A percentile compares a stretch with the other conserved stretches of the same genome.
phyloP scores from a whole-genome alignment of 2,113 vertebrate species.

The Passer domesticus region DNA sequence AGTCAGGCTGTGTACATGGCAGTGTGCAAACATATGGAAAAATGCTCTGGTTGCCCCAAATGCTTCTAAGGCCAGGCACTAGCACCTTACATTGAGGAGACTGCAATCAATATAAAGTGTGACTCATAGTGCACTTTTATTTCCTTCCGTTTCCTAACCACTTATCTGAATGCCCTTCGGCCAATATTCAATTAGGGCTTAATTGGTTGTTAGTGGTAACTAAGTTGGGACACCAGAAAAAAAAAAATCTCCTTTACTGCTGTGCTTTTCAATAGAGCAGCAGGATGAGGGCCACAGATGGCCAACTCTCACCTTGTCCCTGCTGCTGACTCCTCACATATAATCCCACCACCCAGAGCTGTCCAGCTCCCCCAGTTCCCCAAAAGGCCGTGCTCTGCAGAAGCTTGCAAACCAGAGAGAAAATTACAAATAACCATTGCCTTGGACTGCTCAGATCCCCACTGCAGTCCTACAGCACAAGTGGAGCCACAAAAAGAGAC shows the following conservation, averaged over 20 bases:
- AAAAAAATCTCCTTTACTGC: background rate
- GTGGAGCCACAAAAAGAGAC: background rate
- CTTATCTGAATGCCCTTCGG: background rate
- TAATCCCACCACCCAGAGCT: background rate
- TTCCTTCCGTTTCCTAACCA: slow-evolving; percentile 1
- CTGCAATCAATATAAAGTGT: background rate
- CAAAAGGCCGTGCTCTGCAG: background rate
- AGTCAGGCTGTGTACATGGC: background rate
- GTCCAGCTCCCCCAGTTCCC: background rate
- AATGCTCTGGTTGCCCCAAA: background rate
- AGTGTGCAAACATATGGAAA: background rate
- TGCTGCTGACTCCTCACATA: background rate
- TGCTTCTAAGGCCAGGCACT: background rate
- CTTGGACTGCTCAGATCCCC: background rate
- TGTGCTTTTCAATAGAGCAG: background rate
- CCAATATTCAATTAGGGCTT: slow-evolving; percentile 22
- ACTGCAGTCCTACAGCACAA: accelerated
- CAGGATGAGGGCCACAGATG: background rate
- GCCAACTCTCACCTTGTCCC: background rate
- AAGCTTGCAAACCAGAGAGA: background rate
- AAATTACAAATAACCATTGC: background rate
- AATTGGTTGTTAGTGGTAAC: background rate
- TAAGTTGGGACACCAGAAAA: background rate
- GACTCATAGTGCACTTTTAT: background rate
- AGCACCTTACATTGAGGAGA: background rate